phyloP scores from a whole-genome alignment of 2,888 invertebrate genomes.

The Sympetrum striolatum region DNA sequence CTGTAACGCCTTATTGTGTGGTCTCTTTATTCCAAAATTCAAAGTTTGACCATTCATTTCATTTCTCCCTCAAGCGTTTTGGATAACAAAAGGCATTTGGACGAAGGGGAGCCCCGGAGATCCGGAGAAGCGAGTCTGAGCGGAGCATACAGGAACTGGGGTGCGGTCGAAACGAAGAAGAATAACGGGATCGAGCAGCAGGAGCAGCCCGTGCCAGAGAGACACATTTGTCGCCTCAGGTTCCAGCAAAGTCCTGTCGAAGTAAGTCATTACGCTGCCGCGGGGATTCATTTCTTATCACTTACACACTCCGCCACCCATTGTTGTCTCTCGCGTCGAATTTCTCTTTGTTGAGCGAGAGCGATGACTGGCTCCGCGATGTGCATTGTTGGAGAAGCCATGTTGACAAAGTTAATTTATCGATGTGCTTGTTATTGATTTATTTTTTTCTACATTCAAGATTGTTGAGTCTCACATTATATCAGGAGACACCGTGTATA shows the following conservation, averaged over 20 bases:
- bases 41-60: background rate
- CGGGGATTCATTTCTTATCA: background rate
- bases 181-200: conserved; percentile 46
- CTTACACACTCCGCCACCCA: too few relatives aligned
- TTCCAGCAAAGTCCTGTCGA: conserved; percentile 94
- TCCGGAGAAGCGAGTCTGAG: conserved; percentile 53
- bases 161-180: conserved; percentile 55
- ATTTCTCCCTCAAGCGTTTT: background rate
- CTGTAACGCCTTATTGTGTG: too few relatives aligned
- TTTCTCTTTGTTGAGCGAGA: too few relatives aligned
- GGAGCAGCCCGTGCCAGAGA: background rate
- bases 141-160: conserved; percentile 53
- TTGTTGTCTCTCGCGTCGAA: too few relatives aligned
- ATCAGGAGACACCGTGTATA: too few relatives aligned
- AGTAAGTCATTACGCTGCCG: conserved; percentile 56
- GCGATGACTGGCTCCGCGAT: too few relatives aligned
- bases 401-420: too few relatives aligned
- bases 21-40: too few relatives aligned
- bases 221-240: conserved; percentile 74
- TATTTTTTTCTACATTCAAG: too few relatives aligned
- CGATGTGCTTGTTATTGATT: too few relatives aligned
- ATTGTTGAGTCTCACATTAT: too few relatives aligned
- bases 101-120: conserved; percentile 46
- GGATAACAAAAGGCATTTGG: background rate
- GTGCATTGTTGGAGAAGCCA: too few relatives aligned